Percentiles rank a stretch among this genome's conserved stretches.
Conservation (phyloP, 2,888 invertebrate species). For the Clusia tigrina region DNA sequence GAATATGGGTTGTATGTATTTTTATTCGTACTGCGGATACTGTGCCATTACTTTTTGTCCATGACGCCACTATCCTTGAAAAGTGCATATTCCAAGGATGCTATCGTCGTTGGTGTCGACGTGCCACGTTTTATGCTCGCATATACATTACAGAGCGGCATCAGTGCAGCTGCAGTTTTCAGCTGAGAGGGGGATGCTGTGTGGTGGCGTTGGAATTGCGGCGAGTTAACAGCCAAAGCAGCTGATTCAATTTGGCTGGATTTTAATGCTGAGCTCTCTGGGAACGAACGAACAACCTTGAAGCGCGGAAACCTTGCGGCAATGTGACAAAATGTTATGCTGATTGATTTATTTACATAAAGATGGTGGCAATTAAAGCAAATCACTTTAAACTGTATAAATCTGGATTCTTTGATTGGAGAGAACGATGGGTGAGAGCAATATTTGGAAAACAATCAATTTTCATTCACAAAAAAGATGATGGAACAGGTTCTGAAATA, state of each 20-base stretch:
- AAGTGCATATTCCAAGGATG: slow-evolving; percentile 52
- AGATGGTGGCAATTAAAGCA: background rate
- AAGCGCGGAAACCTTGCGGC: background rate
- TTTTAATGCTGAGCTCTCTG: background rate
- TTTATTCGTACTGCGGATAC: slow-evolving; percentile 24
- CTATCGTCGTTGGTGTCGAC: slow-evolving; percentile 13
- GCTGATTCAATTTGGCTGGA: background rate
- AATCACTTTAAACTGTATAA: background rate
- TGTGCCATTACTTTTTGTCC: background rate
- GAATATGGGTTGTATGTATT: slow-evolving; percentile 25
- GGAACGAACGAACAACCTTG: background rate
- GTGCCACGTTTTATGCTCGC: background rate
- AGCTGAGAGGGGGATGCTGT: background rate
- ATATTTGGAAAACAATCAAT: too few species aligned
- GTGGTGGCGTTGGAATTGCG: background rate
- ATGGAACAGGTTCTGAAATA: too few species aligned
- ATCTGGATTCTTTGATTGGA: too few species aligned
- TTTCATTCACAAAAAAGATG: too few species aligned
- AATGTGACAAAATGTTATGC: background rate
- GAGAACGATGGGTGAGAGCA: too few species aligned
- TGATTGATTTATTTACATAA: slow-evolving; percentile 2
- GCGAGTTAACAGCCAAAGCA: slow-evolving; percentile 3
- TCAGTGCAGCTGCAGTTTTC: background rate
- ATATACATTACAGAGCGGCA: background rate
- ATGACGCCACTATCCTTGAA: slow-evolving; percentile 51